Conservation (phyloP, 2,888 invertebrate genomes). For the Protophormia terraenovae region DNA sequence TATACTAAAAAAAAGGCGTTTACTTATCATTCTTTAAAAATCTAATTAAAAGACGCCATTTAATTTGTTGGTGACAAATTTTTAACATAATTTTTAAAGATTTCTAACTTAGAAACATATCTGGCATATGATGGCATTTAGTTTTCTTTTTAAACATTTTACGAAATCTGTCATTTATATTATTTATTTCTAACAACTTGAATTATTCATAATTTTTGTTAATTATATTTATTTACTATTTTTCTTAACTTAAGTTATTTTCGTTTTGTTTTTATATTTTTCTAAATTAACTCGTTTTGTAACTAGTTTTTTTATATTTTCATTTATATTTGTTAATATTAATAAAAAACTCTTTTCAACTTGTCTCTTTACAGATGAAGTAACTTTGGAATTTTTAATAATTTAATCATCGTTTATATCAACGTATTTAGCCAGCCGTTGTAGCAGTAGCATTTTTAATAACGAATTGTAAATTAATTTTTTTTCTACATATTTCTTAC, state of each 20-base stretch:
- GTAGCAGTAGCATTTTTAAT: not conserved
- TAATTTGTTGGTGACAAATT: not conserved
- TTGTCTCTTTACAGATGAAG: constrained; percentile 66
- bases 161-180: constrained; percentile 25
- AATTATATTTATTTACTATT: constrained; percentile 4
- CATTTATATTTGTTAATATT: constrained; percentile 7
- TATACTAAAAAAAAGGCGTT: not conserved
- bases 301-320: constrained; percentile 23
- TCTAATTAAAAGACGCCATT: constrained; percentile 48
- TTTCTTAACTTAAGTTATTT: not conserved
- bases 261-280: constrained; percentile 3
- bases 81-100: no score
- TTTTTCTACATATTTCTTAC: no score
- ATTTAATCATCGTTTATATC: constrained; percentile 46
- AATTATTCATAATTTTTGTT: constrained; percentile 58
- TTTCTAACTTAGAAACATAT: no score
- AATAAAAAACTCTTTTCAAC: not conserved
- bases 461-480: constrained; percentile 41
- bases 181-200: constrained; percentile 23
- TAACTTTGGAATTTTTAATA: constrained; percentile 63
- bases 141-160: not conserved
- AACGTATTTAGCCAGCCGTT: constrained; percentile 31
- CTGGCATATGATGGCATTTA: no score
- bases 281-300: constrained; percentile 57
- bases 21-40: constrained; percentile 48